Base-by-base conservation (phyloP, 2,113 vertebrate genomes). In the Taxidea taxus region DNA sequence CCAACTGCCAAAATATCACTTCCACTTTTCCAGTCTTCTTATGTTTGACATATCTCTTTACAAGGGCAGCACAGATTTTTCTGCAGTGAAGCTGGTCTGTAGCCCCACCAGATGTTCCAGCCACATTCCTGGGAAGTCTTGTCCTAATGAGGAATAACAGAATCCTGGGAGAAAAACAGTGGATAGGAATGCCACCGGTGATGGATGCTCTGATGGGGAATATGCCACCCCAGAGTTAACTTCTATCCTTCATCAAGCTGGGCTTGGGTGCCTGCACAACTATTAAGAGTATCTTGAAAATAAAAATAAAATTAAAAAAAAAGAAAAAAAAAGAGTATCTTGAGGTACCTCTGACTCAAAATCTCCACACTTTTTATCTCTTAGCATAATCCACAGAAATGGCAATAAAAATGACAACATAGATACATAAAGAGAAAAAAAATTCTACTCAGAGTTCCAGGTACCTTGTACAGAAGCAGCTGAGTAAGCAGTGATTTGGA, bases 381-480 rank as follows among this genome's bases (percentile, higher is more conserved):
- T 97, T 42, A 39, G 14, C n/a, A 70, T 13, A 87, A 82, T 51
- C 54, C 8, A n/a, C 58, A 95, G 85, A 88, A 87, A 97, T 25
- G 34, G 83, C 51, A 96, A 42, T 56, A 54, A 86, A 95, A 91
- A 54, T 44, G 7, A 85, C 47, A 95, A 66, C 20, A 80, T 16
- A 89, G 70, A 39, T 20, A 6, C 11, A 95, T 31, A 56, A 54
- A 95, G 7, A 91, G 78, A 44, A 29, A 56, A 92, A 80, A 80
- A 37, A 25, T 20, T 68, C 95, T 64, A 91, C 72, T 39, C 27
- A 15, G 47, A 11, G 6, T 78, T 95, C 42, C 37, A 84, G 56
- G 15, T 82, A 49, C 11, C 51, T 31, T 85, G 27, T 58, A 16
- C 96, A 78, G 78, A 96, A 92, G 97, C 47, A 97, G 70, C 85